Base-by-base conservation (phyloP, 2,888 invertebrate species). In the Stomorhina lunata region DNA sequence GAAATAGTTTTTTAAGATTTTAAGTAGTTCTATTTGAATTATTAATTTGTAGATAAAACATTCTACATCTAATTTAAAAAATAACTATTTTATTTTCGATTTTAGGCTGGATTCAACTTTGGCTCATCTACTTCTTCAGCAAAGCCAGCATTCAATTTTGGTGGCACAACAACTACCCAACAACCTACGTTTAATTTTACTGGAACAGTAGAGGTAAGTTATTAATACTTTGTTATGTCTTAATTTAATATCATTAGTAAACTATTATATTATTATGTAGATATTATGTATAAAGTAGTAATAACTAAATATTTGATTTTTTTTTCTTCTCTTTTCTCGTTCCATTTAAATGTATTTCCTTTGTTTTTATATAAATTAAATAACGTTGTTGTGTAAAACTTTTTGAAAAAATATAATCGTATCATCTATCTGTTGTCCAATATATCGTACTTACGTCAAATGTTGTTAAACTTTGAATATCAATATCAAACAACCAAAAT, bases 141-240 rank as follows among this genome's bases (percentile, higher is more conserved):
- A 4, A 88, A 89, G 80, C 85, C 87, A 68, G 87, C 89, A 71
- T 90, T 90, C 83, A 89, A 89, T 68, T 90, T 90, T 78, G 86
- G 88, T 5, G 80, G 85, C 50, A 43, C 85, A 50, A 37, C 84
- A 27, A 65, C 80, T 17, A 68, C 65, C n/a, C 81, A 73, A 34
- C 80, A 84, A 34, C 84, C 87, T n/a, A 85, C 88, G 43, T 90
- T 89, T 75, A 90, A 89, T 75, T 90, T 90, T 73, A 87, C 90
- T n/a, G 87, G 87, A 43, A 57, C 84, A n/a, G 61, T 85, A 75
- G 86, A 85, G 84, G 86, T 86, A 83, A 71, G 80, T 80, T 10
- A 6, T 40, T 43, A n/a, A n/a, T n/a, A n/a, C n/a, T 73, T 61
- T 17, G 40, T 72, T 72, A n/a, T 66, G 15, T 59, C 29, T 17